Base-by-base conservation (phyloP, 2,113 vertebrate genomes). In the Erinaceus europaeus region DNA sequence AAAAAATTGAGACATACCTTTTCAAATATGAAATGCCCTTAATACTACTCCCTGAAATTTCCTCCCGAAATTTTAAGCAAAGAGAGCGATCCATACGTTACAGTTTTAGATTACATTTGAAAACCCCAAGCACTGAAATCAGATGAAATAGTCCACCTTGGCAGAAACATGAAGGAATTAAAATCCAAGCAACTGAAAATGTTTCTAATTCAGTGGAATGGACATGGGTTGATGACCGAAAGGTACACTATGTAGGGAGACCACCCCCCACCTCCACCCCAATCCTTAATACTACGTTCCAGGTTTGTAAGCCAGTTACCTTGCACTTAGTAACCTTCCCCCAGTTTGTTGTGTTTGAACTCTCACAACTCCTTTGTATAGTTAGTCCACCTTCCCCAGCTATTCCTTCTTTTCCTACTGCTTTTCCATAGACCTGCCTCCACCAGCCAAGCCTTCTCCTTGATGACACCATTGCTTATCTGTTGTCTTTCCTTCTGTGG, bases 31-130 rank as follows among this genome's bases (percentile, higher is more conserved):
- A 90, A 82, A 34, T 73, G 17, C 27, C 79, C 67, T 52, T 1
- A 11, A 52, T 83, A 46, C 59, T 88, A 86, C 62, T 46, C 18
- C 17, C 6, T 38, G 3, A 68, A 50, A 78, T n/a, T n/a, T n/a
- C n/a, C n/a, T 52, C 57, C 36, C 68, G 50, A 76, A 80, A 50
- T 80, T 68, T 62, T 80, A 76, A 84, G 78, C 20, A 86, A 81
- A 38, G 5, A 74, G 12, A 73, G 13, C 27, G 69, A 50, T 40
- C 32, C 10, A 55, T 72, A 71, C 12, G 59, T 73, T 59, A 36
- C 84, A 48, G 32, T 88, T 90, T 88, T 82, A 84, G 36, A 53
- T 75, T 64, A 78, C 36, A 74, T 86, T 77, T 59, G 65, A 90
- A 93, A 93, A 72, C 10, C 38, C 34, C 52, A 52, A 6, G 15